These are phyloP conservation scores for Corydoras sp. DNA, from an alignment of 2,113 vertebrate genomes.

Conservation along the genomic window DNA sequence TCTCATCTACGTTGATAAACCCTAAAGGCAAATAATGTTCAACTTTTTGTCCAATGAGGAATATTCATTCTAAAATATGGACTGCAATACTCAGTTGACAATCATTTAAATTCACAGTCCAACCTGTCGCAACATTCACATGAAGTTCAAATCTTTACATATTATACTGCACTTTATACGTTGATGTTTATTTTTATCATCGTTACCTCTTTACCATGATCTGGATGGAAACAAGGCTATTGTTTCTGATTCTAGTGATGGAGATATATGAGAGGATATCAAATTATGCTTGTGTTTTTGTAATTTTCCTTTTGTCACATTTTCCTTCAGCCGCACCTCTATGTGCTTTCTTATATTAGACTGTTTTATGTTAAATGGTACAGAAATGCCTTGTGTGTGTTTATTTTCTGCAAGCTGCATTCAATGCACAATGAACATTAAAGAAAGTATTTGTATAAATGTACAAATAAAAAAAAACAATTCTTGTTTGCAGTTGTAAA, in stretches of 20 bases:
- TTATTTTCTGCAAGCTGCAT: slow-evolving; percentile 39
- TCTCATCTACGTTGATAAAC: too few relatives aligned
- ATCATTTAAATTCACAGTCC: too few relatives aligned
- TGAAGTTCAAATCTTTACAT: neutral
- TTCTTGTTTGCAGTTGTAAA: slow-evolving; percentile 43
- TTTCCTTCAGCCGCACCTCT: too few relatives aligned
- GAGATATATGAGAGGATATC: too few relatives aligned
- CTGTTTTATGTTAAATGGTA: neutral
- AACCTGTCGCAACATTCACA: neutral
- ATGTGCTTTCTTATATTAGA: too few relatives aligned
- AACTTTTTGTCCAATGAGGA: too few relatives aligned
- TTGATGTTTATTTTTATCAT: neutral
- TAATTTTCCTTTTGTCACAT: too few relatives aligned
- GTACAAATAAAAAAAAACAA: slow-evolving; percentile 59
- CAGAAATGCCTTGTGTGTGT: neutral
- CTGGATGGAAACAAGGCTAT: neutral
- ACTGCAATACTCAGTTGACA: too few relatives aligned
- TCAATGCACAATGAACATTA: slow-evolving; percentile 42
- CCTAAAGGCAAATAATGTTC: too few relatives aligned
- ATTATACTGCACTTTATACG: neutral
- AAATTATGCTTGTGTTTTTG: too few relatives aligned
- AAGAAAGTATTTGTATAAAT: slow-evolving; percentile 66
- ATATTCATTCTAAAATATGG: too few relatives aligned
- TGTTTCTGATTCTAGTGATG: neutral
- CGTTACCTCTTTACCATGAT: neutral